Conservation (phyloP, 2,888 invertebrate species). For the Norana najaformis region DNA sequence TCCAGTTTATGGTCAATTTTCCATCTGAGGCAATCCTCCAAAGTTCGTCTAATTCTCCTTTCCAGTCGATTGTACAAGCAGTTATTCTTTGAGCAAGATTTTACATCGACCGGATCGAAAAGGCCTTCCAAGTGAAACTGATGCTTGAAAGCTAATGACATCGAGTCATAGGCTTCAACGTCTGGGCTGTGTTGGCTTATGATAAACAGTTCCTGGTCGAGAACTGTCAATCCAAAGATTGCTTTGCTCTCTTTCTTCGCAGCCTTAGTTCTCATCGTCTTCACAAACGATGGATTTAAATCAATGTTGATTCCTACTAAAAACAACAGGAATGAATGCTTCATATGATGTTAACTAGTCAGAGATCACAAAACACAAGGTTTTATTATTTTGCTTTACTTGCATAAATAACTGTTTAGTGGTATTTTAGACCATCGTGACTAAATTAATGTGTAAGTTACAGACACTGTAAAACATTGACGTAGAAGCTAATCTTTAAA, state of each 20-base stretch:
- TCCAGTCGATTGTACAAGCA: neutral
- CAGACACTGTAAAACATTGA: too few relatives aligned
- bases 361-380: too few relatives aligned
- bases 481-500: too few relatives aligned
- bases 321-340: too few relatives aligned
- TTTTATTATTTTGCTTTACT: too few relatives aligned
- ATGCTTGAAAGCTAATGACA: neutral
- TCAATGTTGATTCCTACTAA: neutral
- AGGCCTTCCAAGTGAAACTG: conserved; percentile 13
- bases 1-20: neutral
- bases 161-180: neutral
- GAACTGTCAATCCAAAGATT: neutral
- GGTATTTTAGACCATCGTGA: too few relatives aligned
- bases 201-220: neutral
- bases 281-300: neutral
- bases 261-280: neutral
- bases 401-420: too few relatives aligned
- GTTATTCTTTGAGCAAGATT: neutral
- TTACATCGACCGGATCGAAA: neutral
- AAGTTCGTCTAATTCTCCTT: neutral
- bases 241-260: neutral
- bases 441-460: too few relatives aligned
- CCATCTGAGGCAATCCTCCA: neutral
- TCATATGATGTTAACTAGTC: too few relatives aligned
- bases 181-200: neutral